Evolutionary conservation across 2,888 invertebrate genomes (phyloP), one percentile per base, ranked within the genome.

Genomic region (Hirtodrosophila histrioides): DNA sequence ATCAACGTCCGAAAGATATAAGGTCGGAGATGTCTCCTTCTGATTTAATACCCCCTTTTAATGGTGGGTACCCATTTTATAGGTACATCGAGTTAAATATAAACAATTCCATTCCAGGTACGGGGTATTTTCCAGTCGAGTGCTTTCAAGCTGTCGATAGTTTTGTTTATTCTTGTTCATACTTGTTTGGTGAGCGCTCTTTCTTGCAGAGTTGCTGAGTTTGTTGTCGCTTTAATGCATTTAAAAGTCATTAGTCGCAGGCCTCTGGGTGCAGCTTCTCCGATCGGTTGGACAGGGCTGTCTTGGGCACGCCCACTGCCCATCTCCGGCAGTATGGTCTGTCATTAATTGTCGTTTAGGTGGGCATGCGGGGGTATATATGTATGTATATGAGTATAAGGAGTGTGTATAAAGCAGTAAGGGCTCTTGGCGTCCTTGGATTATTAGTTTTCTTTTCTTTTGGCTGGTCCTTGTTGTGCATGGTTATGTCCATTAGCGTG

Each of bases 161-260:
- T 60, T 70, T 66, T 23, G 48, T 62, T 49, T 48, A 35, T 33
- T 35, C 41, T 57, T 45, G 35, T 35, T 40, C 44, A 23, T 33
- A 24, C 45, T 69, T 58, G 17, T 17, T 1, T 17, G 17, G 17
- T 17, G 17, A 17, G 17, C 17, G 17, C 36, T 24, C 27, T 46
- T 54, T 3, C 7, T 46, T 23, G 56, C 31, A 45, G 9, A 24
- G 12, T 53, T 33, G 56, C 31, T 49, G 9, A 24, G 12, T 53
- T 33, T 72, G 66, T 56, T 61, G 65, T 50, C 62, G 62, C 62
- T 80, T 74, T 53, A 81, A 75, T 68, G 81, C 82, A 84, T 82
- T 82, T 73, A 81, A 82, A 84, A 84, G 75, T 82, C 82, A 82
- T 82, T 82, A 82, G 84, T 67, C 66, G 70, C 83, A 78, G 81